These are phyloP conservation scores for Sebastes trivittatus DNA, from an alignment of 2,797 vertebrate genomes.

Conservation along the genomic window DNA sequence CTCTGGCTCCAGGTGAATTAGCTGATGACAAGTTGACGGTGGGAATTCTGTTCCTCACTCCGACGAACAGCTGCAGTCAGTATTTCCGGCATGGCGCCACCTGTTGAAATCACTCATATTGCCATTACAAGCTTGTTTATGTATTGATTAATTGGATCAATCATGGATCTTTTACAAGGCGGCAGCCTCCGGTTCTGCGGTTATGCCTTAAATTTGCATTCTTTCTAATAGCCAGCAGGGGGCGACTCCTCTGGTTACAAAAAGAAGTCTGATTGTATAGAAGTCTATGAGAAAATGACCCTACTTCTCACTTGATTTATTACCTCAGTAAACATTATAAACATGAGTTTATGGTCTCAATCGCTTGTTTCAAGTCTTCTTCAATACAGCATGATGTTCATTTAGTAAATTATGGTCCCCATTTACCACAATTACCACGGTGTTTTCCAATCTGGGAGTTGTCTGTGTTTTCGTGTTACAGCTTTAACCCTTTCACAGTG, in stretches of 20 bases:
- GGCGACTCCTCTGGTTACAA: background rate
- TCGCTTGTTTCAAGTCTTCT: background rate
- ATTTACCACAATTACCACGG: background rate
- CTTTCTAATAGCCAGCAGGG: background rate
- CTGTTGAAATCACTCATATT: slow-evolving; percentile 23
- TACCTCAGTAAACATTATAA: background rate
- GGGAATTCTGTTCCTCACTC: slow-evolving; percentile 56
- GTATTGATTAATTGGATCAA: slow-evolving; percentile 35
- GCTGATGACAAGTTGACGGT: slow-evolving; percentile 75
- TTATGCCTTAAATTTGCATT: background rate
- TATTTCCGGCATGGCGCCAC: slow-evolving; percentile 25
- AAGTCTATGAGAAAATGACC: background rate
- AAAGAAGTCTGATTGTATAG: background rate
- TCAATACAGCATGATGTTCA: background rate
- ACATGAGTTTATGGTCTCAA: background rate
- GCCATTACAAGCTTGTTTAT: slow-evolving; percentile 24
- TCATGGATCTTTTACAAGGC: background rate
- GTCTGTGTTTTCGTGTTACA: too few relatives aligned
- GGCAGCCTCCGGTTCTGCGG: background rate
- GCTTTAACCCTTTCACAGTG: background rate
- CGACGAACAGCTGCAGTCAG: slow-evolving; percentile 19
- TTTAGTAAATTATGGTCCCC: background rate
- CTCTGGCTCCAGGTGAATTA: slow-evolving; percentile 77
- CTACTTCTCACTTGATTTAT: background rate
- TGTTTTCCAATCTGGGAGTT: background rate